Conservation (phyloP, 2,113 vertebrate genomes). For the Anoplopoma fimbria region DNA sequence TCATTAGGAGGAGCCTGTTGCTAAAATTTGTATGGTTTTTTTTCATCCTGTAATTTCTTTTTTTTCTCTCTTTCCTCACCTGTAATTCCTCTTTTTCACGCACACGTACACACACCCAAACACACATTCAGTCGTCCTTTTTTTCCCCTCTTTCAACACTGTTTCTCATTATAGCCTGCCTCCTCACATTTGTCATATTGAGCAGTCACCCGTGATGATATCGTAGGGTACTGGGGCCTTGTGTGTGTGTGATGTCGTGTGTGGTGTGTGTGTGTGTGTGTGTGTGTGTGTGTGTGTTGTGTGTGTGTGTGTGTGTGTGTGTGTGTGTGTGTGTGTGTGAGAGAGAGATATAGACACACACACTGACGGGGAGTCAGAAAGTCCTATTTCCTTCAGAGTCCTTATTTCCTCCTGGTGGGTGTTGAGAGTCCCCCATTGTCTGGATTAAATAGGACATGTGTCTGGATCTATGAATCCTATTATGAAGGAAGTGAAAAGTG, state of each 20-base stretch:
- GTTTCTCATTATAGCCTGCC: conserved; percentile 64
- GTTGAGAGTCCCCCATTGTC: conserved; percentile 58
- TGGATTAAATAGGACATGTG: conserved; percentile 61
- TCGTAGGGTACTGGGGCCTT: conserved; percentile 28
- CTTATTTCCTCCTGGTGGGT: conserved; percentile 58
- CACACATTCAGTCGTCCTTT: conserved; percentile 11
- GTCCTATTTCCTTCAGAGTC: conserved; percentile 50
- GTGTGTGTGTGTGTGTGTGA: background rate
- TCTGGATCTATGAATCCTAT: conserved; percentile 72
- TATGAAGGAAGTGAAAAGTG: conserved; percentile 60
- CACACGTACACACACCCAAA: background rate
- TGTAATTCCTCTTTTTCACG: background rate
- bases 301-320: conserved; percentile 1
- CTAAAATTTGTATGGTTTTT: conserved; percentile 23
- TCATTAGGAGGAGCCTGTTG: conserved; percentile 51
- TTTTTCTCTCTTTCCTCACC: background rate
- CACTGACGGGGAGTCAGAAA: conserved; percentile 29
- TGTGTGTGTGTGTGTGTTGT: conserved; percentile 9
- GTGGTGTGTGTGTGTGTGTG: background rate
- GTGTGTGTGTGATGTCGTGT: background rate
- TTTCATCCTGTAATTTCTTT: conserved; percentile 13
- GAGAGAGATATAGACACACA: conserved; percentile 17
- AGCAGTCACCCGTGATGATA: conserved; percentile 63
- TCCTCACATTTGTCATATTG: conserved; percentile 67
- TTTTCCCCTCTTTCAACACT: conserved; percentile 29